Evolutionary conservation across 2,113 vertebrate genomes (phyloP).

Genomic region (Speoplatyrhinus poulsoni): DNA sequence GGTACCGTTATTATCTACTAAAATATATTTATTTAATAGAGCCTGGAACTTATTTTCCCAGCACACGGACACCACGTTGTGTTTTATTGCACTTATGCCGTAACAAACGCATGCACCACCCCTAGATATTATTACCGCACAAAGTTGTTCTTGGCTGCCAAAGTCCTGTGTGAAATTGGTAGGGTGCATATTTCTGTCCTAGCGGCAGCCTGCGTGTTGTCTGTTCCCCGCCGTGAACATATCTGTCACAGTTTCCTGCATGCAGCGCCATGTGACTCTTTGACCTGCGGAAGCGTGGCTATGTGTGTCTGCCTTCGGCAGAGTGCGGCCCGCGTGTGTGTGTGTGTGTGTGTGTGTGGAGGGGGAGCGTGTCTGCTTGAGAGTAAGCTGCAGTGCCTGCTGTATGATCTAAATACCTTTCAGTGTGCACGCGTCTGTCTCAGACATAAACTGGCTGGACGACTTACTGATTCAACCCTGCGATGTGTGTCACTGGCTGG

Average conservation of each 20-base stretch:
- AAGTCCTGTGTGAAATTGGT: too few species aligned
- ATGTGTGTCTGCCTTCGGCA: conserved; percentile 11
- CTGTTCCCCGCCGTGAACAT: not conserved
- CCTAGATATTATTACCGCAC: too few species aligned
- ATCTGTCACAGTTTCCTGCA: conserved; percentile 36
- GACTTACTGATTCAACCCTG: conserved; percentile 44
- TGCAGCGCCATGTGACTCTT: conserved; percentile 26
- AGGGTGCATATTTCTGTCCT: too few species aligned
- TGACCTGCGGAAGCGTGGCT: conserved; percentile 35
- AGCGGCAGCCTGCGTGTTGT: not conserved
- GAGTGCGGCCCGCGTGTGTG: conserved; percentile 38
- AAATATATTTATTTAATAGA: too few species aligned
- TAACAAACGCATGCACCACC: too few species aligned
- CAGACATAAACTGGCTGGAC: conserved; percentile 40
- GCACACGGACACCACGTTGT: too few species aligned
- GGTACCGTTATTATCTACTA: too few species aligned
- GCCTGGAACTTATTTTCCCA: too few species aligned
- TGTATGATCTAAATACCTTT: not conserved
- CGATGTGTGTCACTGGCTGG: conserved; percentile 27
- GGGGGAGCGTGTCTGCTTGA: conserved; percentile 46
- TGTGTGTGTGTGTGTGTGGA: conserved; percentile 52
- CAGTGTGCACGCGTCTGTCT: conserved; percentile 15
- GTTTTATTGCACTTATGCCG: too few species aligned
- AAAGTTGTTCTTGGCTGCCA: too few species aligned
- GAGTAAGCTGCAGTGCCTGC: conserved; percentile 1